Conservation (phyloP, 2,113 vertebrate species). For the Raja brachyura region DNA sequence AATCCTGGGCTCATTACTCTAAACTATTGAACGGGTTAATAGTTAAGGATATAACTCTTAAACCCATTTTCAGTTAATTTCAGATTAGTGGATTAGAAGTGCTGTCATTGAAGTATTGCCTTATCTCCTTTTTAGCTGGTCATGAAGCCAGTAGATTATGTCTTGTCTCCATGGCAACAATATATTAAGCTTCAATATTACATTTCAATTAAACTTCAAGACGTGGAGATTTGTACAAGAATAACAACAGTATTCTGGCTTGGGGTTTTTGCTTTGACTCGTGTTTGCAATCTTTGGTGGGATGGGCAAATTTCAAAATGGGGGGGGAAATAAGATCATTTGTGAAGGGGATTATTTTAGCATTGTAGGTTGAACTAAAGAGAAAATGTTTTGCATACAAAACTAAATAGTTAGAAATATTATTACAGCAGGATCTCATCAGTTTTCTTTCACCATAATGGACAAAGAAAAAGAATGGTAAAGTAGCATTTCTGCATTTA, state of each 20-base stretch:
- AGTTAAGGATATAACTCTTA: background rate
- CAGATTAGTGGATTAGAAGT: conserved; percentile 9
- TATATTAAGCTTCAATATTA: background rate
- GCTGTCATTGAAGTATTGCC: background rate
- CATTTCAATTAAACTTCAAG: background rate
- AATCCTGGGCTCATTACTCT: background rate
- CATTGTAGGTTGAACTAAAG: background rate
- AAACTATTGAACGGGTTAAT: background rate
- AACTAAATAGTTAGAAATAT: background rate
- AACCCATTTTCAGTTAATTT: background rate
- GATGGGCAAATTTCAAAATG: conserved; percentile 23
- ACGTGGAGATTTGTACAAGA: background rate
- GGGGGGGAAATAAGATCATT: background rate
- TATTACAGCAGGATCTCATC: background rate
- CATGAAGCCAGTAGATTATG: background rate
- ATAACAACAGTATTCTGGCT: background rate
- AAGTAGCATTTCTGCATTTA: background rate
- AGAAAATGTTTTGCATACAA: too few relatives aligned
- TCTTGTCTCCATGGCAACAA: background rate
- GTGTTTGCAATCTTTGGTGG: background rate
- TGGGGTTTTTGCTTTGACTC: background rate
- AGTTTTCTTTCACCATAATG: background rate
- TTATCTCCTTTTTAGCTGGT: background rate
- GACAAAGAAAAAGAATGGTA: background rate
- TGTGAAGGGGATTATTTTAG: background rate